Evolutionary conservation across 2,888 invertebrate species (phyloP).

Genomic region (Meiosimyza platycephala): DNA sequence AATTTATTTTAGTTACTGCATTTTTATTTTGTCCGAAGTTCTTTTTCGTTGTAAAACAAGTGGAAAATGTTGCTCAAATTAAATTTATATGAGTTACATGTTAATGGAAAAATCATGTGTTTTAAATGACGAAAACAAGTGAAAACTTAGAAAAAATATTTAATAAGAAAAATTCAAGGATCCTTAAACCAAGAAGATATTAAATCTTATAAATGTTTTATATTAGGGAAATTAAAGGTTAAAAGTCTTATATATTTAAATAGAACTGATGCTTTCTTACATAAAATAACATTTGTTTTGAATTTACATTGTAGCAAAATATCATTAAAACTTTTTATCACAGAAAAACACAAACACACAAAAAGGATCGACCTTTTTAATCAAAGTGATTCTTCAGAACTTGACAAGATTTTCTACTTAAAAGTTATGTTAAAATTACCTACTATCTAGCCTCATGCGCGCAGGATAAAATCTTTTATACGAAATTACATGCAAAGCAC

Average conservation of each 20-base stretch:
- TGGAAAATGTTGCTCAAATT: constrained; percentile 12
- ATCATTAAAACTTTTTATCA: no score
- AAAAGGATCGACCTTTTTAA: constrained; percentile 10
- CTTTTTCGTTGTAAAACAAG: constrained; percentile 15
- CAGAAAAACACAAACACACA: neutral
- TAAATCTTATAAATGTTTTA: no score
- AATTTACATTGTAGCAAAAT: no score
- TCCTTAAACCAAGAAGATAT: no score
- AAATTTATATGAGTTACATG: constrained; percentile 21
- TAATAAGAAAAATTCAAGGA: no score
- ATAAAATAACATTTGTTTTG: no score
- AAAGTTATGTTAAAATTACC: constrained; percentile 12
- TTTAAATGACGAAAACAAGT: constrained; percentile 1
- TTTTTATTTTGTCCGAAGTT: no score
- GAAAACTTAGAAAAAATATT: neutral
- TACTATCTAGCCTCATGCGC: neutral
- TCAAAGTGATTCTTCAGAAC: constrained; percentile 2
- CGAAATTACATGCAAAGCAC: constrained; percentile 17
- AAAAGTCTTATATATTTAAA: no score
- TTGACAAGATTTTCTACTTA: constrained; percentile 11
- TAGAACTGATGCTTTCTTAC: no score
- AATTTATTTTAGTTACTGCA: neutral
- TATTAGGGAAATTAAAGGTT: no score
- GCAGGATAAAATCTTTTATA: constrained; percentile 9
- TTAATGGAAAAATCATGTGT: constrained; percentile 29